Base-by-base conservation (phyloP, 1,140 invertebrate genomes). In the Lucilia sericata region DNA sequence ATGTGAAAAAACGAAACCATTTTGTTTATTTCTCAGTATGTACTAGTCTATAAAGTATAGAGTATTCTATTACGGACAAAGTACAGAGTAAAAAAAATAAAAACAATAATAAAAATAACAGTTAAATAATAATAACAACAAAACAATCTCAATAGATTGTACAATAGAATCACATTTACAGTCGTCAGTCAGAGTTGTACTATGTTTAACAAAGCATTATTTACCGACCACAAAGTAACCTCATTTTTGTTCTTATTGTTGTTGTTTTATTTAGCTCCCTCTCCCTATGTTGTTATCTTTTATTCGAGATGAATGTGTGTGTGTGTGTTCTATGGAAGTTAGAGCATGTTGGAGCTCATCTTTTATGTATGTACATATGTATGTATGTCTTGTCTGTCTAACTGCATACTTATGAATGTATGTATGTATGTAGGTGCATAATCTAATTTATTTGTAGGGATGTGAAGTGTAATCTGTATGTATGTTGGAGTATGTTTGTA, bases 141-240 rank as follows among this genome's bases (percentile, higher is more conserved):
- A 80, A 47, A 80, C 42, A 80, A 12, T 51, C n/a, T 3, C 13
- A 42, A 55, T 42, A 42, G 5, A n/a, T 30, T 30, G 14, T 19
- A 42, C 2, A 42, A 76, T 76, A 42, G 42, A 42, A 42, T 42
- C 42, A 42, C 42, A 42, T 42, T 42, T 42, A 42, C 42, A 42
- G 42, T 42, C 42, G 42, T 42, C 42, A 42, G 42, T 42, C 42
- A 42, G 42, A 42, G 42, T 42, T 42, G 42, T 42, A 8, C 42
- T 7, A 76, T 76, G n/a, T 36, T 42, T 76, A 74, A 76, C 74
- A 76, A 76, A 76, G 34, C 74, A 76, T 76, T 76, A 76, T 76
- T 76, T 49, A 80, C 42, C 76, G 42, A 49, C 76, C 76, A 49
- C 76, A 80, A 80, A 80, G 47, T 80, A 80, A 80, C 76, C 76